A percentile compares a stretch with the other conserved stretches of the same genome.
phyloP scores from a whole-genome alignment of 2,888 invertebrate genomes.

The Campoletis raptor region DNA sequence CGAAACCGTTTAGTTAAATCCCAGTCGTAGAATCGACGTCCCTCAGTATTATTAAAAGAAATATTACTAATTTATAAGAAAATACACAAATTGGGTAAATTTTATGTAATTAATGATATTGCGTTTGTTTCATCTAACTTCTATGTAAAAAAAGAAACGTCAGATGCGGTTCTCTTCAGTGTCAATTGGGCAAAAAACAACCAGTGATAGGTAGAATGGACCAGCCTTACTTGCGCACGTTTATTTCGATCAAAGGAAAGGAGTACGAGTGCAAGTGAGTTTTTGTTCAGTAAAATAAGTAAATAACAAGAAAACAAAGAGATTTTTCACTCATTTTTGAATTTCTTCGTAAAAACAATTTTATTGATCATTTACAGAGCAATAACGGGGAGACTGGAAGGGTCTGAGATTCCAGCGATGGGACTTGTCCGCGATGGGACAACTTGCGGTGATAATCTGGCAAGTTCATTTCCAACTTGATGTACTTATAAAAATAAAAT shows the following conservation, averaged over 20 bases:
- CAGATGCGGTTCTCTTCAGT: constrained; percentile 97
- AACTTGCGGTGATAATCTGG: constrained; percentile 95
- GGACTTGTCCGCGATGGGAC: constrained; percentile 98
- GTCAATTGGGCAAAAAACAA: constrained; percentile 93
- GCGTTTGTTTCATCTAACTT: constrained; percentile 22
- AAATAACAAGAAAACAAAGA: not conserved
- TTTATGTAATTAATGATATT: not conserved
- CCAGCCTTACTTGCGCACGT: constrained; percentile 94
- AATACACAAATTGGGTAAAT: not conserved
- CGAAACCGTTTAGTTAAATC: too few species aligned
- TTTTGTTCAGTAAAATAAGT: not conserved
- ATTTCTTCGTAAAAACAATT: not conserved
- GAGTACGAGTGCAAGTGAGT: constrained; percentile 99
- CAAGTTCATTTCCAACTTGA: constrained; percentile 76
- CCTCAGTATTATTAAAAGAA: too few species aligned
- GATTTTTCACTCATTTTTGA: not conserved
- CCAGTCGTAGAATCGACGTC: too few species aligned
- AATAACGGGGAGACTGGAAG: constrained; percentile 89
- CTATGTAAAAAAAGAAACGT: constrained; percentile 89
- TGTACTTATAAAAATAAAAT: not conserved
- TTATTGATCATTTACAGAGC: constrained; percentile 86
- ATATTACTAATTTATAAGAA: too few species aligned
- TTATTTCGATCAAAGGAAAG: constrained; percentile 94
- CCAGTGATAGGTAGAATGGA: constrained; percentile 93
- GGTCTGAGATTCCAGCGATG: constrained; percentile 90